phyloP scores from a whole-genome alignment of 2,888 invertebrate genomes.

The Theodoxus fluviatilis region DNA sequence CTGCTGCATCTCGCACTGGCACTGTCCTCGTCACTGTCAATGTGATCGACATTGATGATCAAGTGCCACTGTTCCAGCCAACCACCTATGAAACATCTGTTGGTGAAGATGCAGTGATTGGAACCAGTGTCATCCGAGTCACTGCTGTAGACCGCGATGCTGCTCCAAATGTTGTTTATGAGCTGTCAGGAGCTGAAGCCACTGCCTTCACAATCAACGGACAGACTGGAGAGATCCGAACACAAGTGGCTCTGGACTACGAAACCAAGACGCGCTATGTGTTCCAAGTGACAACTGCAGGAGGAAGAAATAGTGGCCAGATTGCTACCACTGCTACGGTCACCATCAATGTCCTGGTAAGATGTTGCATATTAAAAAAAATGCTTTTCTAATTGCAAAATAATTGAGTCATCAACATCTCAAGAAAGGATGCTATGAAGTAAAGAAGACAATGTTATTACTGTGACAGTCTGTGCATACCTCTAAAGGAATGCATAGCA shows the following conservation, averaged over 20 bases:
- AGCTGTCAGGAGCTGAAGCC: conserved; percentile 34
- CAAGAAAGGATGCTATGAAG: no score
- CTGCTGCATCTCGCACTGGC: conserved; percentile 29
- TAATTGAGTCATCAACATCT: no score
- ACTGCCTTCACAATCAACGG: conserved; percentile 40
- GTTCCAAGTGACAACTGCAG: conserved; percentile 46
- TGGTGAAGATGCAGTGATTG: conserved; percentile 15
- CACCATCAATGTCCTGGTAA: conserved; percentile 40
- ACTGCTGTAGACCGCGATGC: conserved; percentile 35
- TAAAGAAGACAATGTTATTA: no score
- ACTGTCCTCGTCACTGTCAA: conserved; percentile 34
- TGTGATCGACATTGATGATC: conserved; percentile 39
- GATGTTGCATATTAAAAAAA: neutral
- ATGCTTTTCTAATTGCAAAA: no score
- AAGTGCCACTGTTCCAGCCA: conserved; percentile 37
- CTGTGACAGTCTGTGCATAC: no score
- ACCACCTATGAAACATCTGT: conserved; percentile 33
- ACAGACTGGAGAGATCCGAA: conserved; percentile 40
- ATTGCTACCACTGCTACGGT: conserved; percentile 42
- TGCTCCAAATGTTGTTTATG: conserved; percentile 28
- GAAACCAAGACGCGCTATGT: conserved; percentile 39
- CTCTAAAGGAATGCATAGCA: no score
- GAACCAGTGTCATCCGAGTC: conserved; percentile 9
- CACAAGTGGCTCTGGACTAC: conserved; percentile 41
- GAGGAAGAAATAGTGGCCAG: conserved; percentile 37